phyloP scores from a whole-genome alignment of 2,888 invertebrate genomes.

The Dascillus cervinus region DNA sequence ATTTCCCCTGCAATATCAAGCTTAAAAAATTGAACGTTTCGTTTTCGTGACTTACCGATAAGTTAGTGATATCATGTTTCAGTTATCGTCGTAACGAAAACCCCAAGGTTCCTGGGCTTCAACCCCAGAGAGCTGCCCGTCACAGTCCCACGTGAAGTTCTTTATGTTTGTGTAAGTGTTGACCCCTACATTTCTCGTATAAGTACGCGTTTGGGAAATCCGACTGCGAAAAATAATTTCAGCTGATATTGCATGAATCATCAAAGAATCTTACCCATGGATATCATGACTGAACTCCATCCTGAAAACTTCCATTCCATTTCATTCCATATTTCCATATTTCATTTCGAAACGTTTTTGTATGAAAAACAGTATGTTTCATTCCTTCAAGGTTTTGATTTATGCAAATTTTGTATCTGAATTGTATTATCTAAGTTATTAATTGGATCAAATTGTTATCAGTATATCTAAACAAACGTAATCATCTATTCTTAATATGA shows the following conservation, averaged over 20 bases:
- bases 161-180: slow-evolving; percentile 85
- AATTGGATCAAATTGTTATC: too few relatives aligned
- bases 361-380: too few relatives aligned
- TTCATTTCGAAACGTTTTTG: too few relatives aligned
- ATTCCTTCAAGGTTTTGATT: too few relatives aligned
- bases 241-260: too few relatives aligned
- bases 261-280: slow-evolving; percentile 59
- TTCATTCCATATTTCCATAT: too few relatives aligned
- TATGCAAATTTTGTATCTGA: too few relatives aligned
- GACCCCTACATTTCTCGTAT: slow-evolving; percentile 81
- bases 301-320: slow-evolving; percentile 79
- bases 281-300: slow-evolving; percentile 86
- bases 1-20: slow-evolving; percentile 55
- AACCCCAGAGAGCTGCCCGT: slow-evolving; percentile 86
- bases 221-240: slow-evolving; percentile 44
- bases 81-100: slow-evolving; percentile 86
- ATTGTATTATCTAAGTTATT: too few relatives aligned
- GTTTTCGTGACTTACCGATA: slow-evolving; percentile 51
- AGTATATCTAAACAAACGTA: too few relatives aligned
- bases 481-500: too few relatives aligned
- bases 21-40: too few relatives aligned
- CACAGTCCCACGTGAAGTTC: slow-evolving; percentile 93
- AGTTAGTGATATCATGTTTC: slow-evolving; percentile 82
- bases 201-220: slow-evolving; percentile 77
- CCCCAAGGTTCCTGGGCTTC: slow-evolving; percentile 92